These are phyloP conservation scores for Emydocephalus ijimae DNA, from an alignment of 2,113 vertebrate species.

Conservation along the genomic window DNA sequence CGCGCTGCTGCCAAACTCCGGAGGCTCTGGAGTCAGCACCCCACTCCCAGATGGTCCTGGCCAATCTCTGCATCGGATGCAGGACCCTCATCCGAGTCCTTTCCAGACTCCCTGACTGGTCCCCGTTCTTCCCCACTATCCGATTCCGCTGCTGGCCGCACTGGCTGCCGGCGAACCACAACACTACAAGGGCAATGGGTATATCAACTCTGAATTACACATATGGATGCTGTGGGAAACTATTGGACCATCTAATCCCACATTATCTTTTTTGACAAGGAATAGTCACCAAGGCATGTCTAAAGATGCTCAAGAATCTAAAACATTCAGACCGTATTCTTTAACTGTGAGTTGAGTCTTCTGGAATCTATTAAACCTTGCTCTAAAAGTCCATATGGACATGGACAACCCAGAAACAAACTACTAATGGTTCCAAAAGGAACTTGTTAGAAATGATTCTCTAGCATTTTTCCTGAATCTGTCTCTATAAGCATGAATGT, in stretches of 20 bases:
- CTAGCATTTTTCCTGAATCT: slow-evolving; percentile 17
- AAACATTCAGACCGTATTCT: not conserved
- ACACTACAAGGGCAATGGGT: not conserved
- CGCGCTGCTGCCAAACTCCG: no score
- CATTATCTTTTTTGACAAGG: not conserved
- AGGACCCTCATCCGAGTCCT: no score
- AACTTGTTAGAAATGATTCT: slow-evolving; percentile 3
- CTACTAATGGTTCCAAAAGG: slow-evolving; percentile 17
- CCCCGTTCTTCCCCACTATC: no score
- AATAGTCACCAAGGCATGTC: not conserved
- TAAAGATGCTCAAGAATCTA: not conserved
- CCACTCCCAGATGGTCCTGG: no score
- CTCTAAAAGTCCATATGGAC: not conserved
- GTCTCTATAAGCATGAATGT: accelerated
- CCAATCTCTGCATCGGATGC: no score
- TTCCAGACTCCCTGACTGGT: no score
- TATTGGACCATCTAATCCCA: not conserved
- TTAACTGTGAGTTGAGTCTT: not conserved
- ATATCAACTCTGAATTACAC: not conserved
- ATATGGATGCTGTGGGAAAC: slow-evolving; percentile 7
- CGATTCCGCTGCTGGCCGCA: no score
- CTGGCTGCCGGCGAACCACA: no score
- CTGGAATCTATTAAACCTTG: slow-evolving; percentile 2
- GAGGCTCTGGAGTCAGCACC: no score
- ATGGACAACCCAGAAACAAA: not conserved